These are phyloP conservation scores for Clarias magur DNA, from an alignment of 2,113 vertebrate species.

Conservation along the genomic window DNA sequence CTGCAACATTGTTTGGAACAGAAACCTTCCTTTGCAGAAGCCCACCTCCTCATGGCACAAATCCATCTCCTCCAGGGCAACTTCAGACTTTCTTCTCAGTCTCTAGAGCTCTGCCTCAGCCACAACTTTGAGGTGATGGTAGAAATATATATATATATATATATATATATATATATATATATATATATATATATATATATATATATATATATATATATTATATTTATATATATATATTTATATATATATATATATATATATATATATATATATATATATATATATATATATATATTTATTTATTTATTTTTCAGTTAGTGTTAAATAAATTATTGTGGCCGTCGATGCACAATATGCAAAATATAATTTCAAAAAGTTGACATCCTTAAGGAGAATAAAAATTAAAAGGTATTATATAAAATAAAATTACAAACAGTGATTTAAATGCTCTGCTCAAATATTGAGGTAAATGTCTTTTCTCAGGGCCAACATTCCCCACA, in stretches of 20 bases:
- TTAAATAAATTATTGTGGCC: background rate
- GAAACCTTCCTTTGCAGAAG: slow-evolving; percentile 85
- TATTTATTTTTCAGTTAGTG: background rate
- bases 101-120: slow-evolving; percentile 92
- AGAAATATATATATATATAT: background rate
- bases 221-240: too few relatives aligned
- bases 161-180: too few relatives aligned
- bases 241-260: too few relatives aligned
- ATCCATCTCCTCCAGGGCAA: slow-evolving; percentile 88
- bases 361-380: background rate
- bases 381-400: background rate
- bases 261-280: too few relatives aligned
- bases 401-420: background rate
- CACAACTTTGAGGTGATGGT: slow-evolving; percentile 89
- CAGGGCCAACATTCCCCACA: background rate
- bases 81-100: slow-evolving; percentile 83
- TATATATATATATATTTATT: too few relatives aligned
- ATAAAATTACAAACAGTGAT: background rate
- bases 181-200: too few relatives aligned
- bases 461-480: background rate
- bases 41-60: slow-evolving; percentile 93
- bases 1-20: slow-evolving; percentile 85
- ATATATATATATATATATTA: too few relatives aligned
- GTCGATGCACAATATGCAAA: background rate
- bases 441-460: background rate